A percentile compares a stretch with the other conserved stretches of the same genome.
These are phyloP conservation scores for Araneus ventricosus DNA, from an alignment of 1,140 invertebrate genomes.

Conservation along the genomic window DNA sequence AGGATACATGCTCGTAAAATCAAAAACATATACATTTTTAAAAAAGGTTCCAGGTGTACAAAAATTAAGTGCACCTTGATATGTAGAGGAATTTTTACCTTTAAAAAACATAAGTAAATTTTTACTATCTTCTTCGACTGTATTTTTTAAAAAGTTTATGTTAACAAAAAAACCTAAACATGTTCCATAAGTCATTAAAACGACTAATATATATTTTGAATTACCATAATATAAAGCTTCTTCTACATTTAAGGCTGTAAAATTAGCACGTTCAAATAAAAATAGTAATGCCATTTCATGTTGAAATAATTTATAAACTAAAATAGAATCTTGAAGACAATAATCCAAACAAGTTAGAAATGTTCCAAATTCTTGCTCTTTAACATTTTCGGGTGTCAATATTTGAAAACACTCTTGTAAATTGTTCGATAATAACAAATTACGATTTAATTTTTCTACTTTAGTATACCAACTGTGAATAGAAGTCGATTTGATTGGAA, in stretches of 20 bases:
- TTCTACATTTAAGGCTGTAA: slow-evolving; percentile 12
- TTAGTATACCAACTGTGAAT: slow-evolving; percentile 39
- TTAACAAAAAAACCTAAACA: slow-evolving; percentile 48
- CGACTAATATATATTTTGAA: slow-evolving; percentile 29
- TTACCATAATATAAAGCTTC: slow-evolving; percentile 43
- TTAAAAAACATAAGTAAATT: neutral
- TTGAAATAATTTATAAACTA: slow-evolving; percentile 44
- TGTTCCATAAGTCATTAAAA: slow-evolving; percentile 55
- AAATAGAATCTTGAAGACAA: slow-evolving; percentile 48
- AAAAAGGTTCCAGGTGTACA: neutral
- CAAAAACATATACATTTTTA: slow-evolving; percentile 38
- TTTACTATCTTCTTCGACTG: neutral
- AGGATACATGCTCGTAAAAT: slow-evolving; percentile 54
- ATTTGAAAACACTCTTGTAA: slow-evolving; percentile 1
- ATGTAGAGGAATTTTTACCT: slow-evolving; percentile 27
- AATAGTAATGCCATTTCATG: slow-evolving; percentile 25
- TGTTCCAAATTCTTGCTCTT: slow-evolving; percentile 44
- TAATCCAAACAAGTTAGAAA: slow-evolving; percentile 31
- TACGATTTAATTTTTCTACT: neutral
- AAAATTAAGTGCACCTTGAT: slow-evolving; percentile 46
- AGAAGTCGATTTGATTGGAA: slow-evolving; percentile 28
- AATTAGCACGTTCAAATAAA: slow-evolving; percentile 51
- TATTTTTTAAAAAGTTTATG: slow-evolving; percentile 25
- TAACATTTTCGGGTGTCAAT: neutral
- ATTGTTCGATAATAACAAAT: slow-evolving; percentile 1